phyloP scores from a whole-genome alignment of 2,113 vertebrate species.

The Mola mola region DNA sequence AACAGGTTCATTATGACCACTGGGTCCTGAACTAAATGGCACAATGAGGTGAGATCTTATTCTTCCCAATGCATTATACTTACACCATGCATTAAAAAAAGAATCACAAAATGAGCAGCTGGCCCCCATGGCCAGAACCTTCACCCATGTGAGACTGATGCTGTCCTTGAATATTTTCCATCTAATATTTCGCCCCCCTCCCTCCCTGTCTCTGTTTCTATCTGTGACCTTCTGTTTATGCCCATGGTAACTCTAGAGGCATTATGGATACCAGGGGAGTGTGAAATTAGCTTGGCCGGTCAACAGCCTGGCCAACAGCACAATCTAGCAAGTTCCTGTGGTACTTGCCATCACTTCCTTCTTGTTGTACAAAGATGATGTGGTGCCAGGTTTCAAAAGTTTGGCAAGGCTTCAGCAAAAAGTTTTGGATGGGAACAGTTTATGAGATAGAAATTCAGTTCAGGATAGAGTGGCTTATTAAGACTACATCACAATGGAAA shows the following conservation, averaged over 20 bases:
- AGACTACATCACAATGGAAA: background rate
- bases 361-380: conserved; percentile 7
- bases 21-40: conserved; percentile 46
- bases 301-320: conserved; percentile 54
- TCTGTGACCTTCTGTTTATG: conserved; percentile 73
- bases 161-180: conserved; percentile 60
- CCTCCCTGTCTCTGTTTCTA: conserved; percentile 42
- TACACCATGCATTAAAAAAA: conserved; percentile 34
- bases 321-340: conserved; percentile 63
- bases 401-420: conserved; percentile 31
- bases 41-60: conserved; percentile 25
- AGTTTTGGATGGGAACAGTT: conserved; percentile 19
- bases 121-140: conserved; percentile 51
- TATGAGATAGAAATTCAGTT: background rate
- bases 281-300: conserved; percentile 77
- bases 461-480: conserved; percentile 10
- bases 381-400: conserved; percentile 37
- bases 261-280: conserved; percentile 75
- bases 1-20: conserved; percentile 6
- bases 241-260: conserved; percentile 68
- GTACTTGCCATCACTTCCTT: conserved; percentile 50
- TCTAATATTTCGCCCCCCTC: conserved; percentile 30
- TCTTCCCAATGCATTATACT: conserved; percentile 11
- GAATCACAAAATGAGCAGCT: conserved; percentile 50
- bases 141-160: conserved; percentile 56